Conservation (phyloP, 2,888 invertebrate species). For the Plagodis pulveraria region DNA sequence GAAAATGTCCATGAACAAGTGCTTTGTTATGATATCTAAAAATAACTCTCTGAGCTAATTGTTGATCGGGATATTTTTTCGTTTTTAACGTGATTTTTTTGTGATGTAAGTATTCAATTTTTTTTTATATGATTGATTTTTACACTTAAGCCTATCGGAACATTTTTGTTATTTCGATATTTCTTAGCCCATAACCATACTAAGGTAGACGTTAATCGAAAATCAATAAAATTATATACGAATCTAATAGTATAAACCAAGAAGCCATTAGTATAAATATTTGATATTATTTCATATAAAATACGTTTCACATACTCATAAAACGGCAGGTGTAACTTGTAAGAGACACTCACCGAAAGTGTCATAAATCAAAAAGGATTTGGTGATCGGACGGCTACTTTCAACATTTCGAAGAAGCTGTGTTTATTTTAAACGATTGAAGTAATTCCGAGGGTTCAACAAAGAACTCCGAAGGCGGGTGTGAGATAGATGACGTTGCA, state of each 20-base stretch:
- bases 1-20: slow-evolving; percentile 22
- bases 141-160: too few relatives aligned
- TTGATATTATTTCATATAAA: too few relatives aligned
- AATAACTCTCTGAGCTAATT: slow-evolving; percentile 2
- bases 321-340: slow-evolving; percentile 56
- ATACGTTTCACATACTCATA: slow-evolving; percentile 3
- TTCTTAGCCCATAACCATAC: too few relatives aligned
- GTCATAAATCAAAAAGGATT: slow-evolving; percentile 70
- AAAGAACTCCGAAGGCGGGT: slow-evolving; percentile 55
- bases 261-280: too few relatives aligned
- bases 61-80: neutral
- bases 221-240: too few relatives aligned
- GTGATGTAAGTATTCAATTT: too few relatives aligned
- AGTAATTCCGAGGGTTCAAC: slow-evolving; percentile 66
- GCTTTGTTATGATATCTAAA: slow-evolving; percentile 24
- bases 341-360: slow-evolving; percentile 46
- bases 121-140: too few relatives aligned
- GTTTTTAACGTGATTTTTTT: too few relatives aligned
- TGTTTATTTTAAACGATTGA: slow-evolving; percentile 78
- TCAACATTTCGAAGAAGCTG: slow-evolving; percentile 63
- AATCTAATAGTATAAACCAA: too few relatives aligned
- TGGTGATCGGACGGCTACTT: slow-evolving; percentile 61
- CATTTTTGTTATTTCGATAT: too few relatives aligned
- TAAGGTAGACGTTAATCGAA: too few relatives aligned
- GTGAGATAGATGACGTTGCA: slow-evolving; percentile 74